Conservation (phyloP, 2,888 invertebrate species). For the Himalopsyche japonica region DNA sequence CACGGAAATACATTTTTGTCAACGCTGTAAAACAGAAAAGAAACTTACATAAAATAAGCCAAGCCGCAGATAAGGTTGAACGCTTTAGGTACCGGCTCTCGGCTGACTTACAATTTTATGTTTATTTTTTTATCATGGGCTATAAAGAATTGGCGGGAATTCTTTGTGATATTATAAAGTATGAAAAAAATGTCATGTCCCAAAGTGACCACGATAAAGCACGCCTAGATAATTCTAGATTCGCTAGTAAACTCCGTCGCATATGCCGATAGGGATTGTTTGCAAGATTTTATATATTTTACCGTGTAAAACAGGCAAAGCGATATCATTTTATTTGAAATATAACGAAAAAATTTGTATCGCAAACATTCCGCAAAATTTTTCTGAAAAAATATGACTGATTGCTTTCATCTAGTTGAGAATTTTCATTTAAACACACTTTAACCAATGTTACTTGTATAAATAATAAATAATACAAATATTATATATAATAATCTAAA, state of each 20-base stretch:
- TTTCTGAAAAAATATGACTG: too few species aligned
- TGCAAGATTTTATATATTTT: too few species aligned
- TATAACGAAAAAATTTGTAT: too few species aligned
- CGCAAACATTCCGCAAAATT: too few species aligned
- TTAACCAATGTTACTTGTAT: too few species aligned
- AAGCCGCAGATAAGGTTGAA: neutral
- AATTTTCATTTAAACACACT: too few species aligned
- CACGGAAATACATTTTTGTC: neutral
- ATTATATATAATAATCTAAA: too few species aligned
- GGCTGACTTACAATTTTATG: neutral
- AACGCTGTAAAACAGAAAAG: neutral
- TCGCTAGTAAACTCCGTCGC: neutral
- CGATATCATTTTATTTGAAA: too few species aligned
- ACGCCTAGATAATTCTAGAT: neutral
- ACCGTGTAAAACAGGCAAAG: too few species aligned
- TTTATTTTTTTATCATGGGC: neutral
- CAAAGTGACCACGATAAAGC: neutral
- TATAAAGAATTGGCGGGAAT: neutral
- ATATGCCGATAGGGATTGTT: too few species aligned
- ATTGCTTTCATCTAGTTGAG: too few species aligned
- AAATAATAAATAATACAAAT: too few species aligned
- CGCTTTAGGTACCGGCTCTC: neutral
- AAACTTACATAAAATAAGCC: neutral
- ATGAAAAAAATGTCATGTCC: neutral
- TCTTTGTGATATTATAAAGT: neutral